Percentiles rank a stretch among this genome's conserved stretches.
Conservation (phyloP, 2,113 vertebrate genomes). For the Neopipo cinnamomea region DNA sequence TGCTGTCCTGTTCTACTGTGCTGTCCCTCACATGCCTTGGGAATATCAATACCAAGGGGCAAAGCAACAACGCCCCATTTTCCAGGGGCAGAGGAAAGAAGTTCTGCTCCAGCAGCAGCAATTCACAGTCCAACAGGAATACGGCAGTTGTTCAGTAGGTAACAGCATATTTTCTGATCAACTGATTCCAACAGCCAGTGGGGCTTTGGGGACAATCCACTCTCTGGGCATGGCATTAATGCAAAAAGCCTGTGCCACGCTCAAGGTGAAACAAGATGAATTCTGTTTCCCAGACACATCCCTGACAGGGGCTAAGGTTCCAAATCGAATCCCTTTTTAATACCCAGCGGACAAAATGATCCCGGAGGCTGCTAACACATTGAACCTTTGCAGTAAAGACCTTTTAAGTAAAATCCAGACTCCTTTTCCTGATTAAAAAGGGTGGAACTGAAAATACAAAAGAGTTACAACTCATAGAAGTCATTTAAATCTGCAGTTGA, state of each 20-base stretch:
- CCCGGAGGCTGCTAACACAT: background rate
- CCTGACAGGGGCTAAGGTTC: background rate
- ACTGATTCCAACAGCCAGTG: background rate
- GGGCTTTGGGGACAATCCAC: background rate
- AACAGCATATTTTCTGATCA: background rate
- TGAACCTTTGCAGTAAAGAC: background rate
- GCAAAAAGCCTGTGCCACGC: background rate
- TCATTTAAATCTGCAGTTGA: background rate
- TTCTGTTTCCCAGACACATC: background rate
- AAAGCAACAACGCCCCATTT: background rate
- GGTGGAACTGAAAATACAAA: background rate
- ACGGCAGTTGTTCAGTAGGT: fast-evolving
- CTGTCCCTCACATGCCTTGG: background rate
- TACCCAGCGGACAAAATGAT: background rate
- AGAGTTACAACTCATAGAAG: background rate
- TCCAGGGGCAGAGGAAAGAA: background rate
- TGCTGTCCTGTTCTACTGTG: background rate
- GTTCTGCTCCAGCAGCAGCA: background rate
- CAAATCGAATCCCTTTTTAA: background rate
- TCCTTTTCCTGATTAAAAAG: background rate
- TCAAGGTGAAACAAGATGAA: background rate
- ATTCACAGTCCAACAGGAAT: background rate
- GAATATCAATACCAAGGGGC: background rate
- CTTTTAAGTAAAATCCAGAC: background rate
- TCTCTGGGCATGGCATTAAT: background rate